Evolutionary conservation across 1,140 invertebrate genomes (phyloP).

Genomic region (Andricus grossulariae): DNA sequence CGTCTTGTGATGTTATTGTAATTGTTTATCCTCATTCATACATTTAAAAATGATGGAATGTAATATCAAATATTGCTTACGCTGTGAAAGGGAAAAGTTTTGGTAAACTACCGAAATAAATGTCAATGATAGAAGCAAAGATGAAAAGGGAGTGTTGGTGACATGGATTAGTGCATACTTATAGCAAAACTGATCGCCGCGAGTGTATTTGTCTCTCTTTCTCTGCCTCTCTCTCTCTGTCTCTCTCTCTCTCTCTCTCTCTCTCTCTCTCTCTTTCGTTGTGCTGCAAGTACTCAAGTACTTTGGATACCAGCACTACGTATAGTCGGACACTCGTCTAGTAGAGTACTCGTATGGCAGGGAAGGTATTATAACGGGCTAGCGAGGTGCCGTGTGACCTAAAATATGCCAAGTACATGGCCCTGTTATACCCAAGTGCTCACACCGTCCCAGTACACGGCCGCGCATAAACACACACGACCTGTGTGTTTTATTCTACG

Average conservation of each 20-base stretch:
- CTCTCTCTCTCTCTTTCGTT: not conserved
- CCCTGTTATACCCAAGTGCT: conserved; percentile 39
- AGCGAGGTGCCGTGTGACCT: conserved; percentile 42
- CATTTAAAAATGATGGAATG: too few relatives aligned
- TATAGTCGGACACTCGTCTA: conserved; percentile 26
- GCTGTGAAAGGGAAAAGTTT: too few relatives aligned
- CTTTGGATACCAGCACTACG: conserved; percentile 26
- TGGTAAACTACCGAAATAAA: too few relatives aligned
- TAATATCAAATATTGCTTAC: too few relatives aligned
- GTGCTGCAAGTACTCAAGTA: conserved; percentile 12
- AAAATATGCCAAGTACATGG: conserved; percentile 46
- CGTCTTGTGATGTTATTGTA: too few relatives aligned
- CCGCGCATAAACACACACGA: conserved; percentile 38
- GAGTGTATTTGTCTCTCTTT: not conserved
- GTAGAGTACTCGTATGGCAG: conserved; percentile 6
- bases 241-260: not conserved
- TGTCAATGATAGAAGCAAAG: too few relatives aligned
- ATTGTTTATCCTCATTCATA: too few relatives aligned
- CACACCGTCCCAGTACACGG: conserved; percentile 30
- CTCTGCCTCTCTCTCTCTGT: too few relatives aligned
- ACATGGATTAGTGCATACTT: too few relatives aligned
- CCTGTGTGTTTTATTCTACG: conserved; percentile 33
- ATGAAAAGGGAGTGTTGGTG: too few relatives aligned
- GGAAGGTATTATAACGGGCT: conserved; percentile 38
- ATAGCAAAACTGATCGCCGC: not conserved